These are phyloP conservation scores for Epistrophe grossulariae DNA, from an alignment of 2,888 invertebrate species.

Conservation along the genomic window DNA sequence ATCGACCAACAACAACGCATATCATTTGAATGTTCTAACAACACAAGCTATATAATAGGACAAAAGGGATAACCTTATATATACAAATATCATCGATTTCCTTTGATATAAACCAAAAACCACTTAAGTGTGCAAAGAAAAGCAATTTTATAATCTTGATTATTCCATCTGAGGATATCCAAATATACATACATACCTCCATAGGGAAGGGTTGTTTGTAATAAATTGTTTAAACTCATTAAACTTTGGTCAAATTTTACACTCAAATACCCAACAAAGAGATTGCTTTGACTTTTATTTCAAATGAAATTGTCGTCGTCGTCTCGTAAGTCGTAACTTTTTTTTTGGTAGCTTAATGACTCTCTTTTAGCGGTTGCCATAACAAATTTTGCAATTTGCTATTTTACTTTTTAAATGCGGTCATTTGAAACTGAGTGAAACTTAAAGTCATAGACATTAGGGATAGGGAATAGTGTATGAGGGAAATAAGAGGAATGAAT, in stretches of 20 bases:
- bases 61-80: neutral
- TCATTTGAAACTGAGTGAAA: constrained; percentile 14
- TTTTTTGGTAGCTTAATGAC: constrained; percentile 28
- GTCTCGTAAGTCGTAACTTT: neutral
- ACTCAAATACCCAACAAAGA: constrained; percentile 39
- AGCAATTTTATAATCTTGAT: constrained; percentile 29
- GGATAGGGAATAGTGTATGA: neutral
- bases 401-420: neutral
- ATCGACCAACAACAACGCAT: constrained; percentile 17
- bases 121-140: constrained; percentile 14
- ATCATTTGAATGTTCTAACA: neutral
- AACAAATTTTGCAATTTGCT: constrained; percentile 27
- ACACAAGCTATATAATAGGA: neutral
- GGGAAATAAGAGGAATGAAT: neutral
- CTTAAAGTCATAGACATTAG: neutral
- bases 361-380: constrained; percentile 22
- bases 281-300: constrained; percentile 5
- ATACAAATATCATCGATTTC: constrained; percentile 57
- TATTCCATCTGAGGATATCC: constrained; percentile 16
- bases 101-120: constrained; percentile 49
- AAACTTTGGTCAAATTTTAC: constrained; percentile 55
- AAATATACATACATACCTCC: too few relatives aligned
- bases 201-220: constrained; percentile 29
- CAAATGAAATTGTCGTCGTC: neutral
- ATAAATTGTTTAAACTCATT: constrained; percentile 62